Evolutionary conservation across 1,140 invertebrate genomes (phyloP), one percentile per base, ranked within the genome.

Genomic region (Bombus superbus): DNA sequence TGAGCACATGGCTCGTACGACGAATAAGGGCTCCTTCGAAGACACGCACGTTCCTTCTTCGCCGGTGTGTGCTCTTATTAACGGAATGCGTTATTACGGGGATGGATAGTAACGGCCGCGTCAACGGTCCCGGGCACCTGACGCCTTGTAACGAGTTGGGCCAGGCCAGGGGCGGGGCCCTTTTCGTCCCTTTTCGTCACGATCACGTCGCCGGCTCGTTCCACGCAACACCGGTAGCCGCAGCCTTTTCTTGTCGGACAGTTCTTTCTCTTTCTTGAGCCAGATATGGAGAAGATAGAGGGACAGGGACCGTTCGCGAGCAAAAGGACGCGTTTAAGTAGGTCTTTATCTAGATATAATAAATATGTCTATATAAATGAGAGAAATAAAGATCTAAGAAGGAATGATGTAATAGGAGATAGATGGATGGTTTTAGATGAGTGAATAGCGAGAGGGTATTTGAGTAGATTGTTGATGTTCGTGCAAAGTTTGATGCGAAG

Each of bases 51-150:
- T 81, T 68, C 18, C 78, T 81, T 71, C 71, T 75, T 79, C 38
- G 69, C 66, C 82, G 40, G 62, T 78, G 74, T 79, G 78, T 83
- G 79, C 83, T 85, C 86, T 84, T 89, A 91, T 88, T 90, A 91
- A 91, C 88, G 86, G 81, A 77, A 88, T 91, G 89, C 88, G 81
- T 91, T 91, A 91, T 91, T 91, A 91, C 88, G 85, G 86, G 78
- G 79, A 83, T 89, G 76, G 74, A 66, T 86, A 83, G 88, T 90
- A 90, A 91, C 90, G 89, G 90, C 90, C 87, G 92, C 90, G 91
- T 92, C 91, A 92, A 92, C 91, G 90, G 91, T 91, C 75, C 69
- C 73, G 22, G 90, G 85, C 91, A 92, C 91, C 91, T 92, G 91
- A 92, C 90, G 89, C 89, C 86, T 90, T 92, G 82, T 81, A 93